phyloP scores from a whole-genome alignment of 2,797 vertebrate genomes.

The Poliocrania exsul region DNA sequence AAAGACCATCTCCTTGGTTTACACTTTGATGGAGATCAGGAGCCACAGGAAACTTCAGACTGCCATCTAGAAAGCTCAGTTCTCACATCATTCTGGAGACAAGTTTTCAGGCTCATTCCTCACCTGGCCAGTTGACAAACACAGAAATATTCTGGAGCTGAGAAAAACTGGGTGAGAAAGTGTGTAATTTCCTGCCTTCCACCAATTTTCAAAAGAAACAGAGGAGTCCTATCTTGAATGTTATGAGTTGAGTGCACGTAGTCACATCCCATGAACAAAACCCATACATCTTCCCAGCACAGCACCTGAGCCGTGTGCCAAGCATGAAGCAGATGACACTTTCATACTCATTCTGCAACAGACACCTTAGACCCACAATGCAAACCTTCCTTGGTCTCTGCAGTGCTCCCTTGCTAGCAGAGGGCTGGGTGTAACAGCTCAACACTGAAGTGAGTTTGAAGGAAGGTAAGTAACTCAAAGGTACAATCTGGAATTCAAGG shows the following conservation, averaged over 20 bases:
- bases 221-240: neutral
- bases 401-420: neutral
- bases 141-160: neutral
- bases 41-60: constrained; percentile 54
- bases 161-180: neutral
- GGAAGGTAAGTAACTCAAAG: neutral
- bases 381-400: neutral
- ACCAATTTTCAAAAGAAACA: neutral
- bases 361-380: neutral
- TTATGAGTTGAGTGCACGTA: neutral
- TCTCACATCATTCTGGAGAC: neutral
- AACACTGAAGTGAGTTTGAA: neutral
- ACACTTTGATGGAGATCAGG: constrained; percentile 73
- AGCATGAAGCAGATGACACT: neutral
- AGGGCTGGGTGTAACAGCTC: neutral
- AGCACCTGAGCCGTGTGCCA: fast-evolving
- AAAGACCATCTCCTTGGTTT: constrained; percentile 63
- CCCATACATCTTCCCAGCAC: neutral
- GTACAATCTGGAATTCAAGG: neutral
- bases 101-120: neutral
- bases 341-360: neutral
- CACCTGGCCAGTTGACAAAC: neutral
- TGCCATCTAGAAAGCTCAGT: constrained; percentile 49
- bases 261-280: neutral
- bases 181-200: neutral